Conservation (phyloP, 37 sponge, comb jelly and placozoan species). For the Chondrosia reniformis region DNA sequence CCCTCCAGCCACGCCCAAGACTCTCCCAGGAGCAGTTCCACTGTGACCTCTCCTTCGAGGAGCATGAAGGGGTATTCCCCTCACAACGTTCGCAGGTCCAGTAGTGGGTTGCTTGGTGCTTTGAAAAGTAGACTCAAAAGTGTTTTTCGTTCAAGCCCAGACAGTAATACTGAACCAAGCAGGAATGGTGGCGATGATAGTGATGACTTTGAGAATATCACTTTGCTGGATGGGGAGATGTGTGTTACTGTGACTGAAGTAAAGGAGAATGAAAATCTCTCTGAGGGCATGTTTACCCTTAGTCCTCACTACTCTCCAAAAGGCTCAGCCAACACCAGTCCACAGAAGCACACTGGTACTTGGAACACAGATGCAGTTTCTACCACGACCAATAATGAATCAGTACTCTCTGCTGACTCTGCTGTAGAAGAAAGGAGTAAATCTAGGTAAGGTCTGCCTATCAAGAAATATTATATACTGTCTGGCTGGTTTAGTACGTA, state of each 20-base stretch:
- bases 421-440: neutral
- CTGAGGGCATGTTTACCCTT: neutral
- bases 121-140: neutral
- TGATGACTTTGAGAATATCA: slow-evolving; percentile 4
- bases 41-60: neutral
- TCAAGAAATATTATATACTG: neutral
- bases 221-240: neutral
- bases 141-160: neutral
- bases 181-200: neutral
- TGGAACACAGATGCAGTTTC: neutral
- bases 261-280: neutral
- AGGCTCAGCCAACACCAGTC: too few species aligned
- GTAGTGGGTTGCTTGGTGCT: neutral
- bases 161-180: neutral
- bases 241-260: too few species aligned
- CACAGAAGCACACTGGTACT: neutral
- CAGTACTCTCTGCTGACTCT: neutral
- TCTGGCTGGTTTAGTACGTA: neutral
- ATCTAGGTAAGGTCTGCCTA: neutral
- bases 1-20: neutral
- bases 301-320: too few species aligned
- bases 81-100: neutral
- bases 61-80: neutral
- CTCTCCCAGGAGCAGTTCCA: neutral
- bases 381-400: neutral